Conservation (phyloP, 2,888 invertebrate species). For the Drosophila formosana region DNA sequence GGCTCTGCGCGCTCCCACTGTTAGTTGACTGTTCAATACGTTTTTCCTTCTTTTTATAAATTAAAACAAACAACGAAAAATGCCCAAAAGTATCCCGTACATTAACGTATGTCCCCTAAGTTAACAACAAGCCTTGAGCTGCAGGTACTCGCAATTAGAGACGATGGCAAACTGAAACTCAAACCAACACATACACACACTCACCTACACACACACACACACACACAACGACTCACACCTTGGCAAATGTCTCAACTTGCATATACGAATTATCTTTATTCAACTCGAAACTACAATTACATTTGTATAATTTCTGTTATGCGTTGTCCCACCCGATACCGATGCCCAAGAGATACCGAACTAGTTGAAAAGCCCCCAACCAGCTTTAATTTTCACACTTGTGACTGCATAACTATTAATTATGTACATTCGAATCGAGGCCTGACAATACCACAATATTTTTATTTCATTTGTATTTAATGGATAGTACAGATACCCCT, state of each 20-base stretch:
- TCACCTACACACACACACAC: constrained; percentile 27
- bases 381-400: constrained; percentile 38
- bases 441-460: neutral
- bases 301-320: constrained; percentile 54
- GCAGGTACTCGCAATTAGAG: constrained; percentile 26
- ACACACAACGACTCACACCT: constrained; percentile 42
- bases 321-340: constrained; percentile 38
- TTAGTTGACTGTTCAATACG: constrained; percentile 56
- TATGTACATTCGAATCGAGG: neutral
- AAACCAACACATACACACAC: constrained; percentile 25
- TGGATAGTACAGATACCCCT: neutral
- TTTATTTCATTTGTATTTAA: neutral
- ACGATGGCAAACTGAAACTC: constrained; percentile 38
- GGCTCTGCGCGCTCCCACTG: constrained; percentile 47
- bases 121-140: constrained; percentile 18
- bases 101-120: constrained; percentile 7
- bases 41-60: constrained; percentile 20
- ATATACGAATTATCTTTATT: constrained; percentile 51
- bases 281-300: constrained; percentile 50
- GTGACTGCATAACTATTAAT: constrained; percentile 22
- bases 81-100: constrained; percentile 6
- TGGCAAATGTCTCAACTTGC: constrained; percentile 66
- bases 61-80: constrained; percentile 34
- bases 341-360: neutral
- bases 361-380: constrained; percentile 19